Conservation (phyloP, 2,888 invertebrate genomes). For the Scaptomyza parva region DNA sequence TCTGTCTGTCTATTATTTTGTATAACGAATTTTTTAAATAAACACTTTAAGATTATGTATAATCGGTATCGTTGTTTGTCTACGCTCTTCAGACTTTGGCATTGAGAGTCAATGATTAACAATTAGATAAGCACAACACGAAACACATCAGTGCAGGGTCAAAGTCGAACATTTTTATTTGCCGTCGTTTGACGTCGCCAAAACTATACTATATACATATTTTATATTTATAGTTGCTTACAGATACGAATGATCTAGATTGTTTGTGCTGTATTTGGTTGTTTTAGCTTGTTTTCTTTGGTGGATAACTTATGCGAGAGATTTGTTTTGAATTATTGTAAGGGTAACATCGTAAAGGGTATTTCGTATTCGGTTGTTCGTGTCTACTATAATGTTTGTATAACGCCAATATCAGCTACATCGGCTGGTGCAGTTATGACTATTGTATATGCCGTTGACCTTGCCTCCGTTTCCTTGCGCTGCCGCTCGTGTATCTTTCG, state of each 20-base stretch:
- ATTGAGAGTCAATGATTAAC: constrained; percentile 2
- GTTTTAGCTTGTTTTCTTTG: background rate
- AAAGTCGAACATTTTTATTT: constrained; percentile 3
- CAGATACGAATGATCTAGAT: background rate
- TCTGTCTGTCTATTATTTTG: constrained; percentile 5
- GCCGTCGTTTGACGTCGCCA: background rate
- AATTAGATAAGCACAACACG: background rate
- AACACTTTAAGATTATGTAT: constrained; percentile 6
- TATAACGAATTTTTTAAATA: constrained; percentile 23
- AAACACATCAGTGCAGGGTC: background rate
- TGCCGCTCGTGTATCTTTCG: constrained; percentile 71
- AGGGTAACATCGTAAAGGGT: background rate
- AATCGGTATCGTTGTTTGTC: background rate
- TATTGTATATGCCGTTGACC: constrained; percentile 1
- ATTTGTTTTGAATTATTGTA: background rate
- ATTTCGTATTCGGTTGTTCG: background rate
- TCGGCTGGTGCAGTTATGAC: constrained; percentile 1
- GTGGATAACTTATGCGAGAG: background rate
- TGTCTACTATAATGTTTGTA: background rate
- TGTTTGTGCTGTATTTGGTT: background rate
- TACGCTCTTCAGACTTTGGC: background rate
- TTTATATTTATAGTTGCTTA: background rate
- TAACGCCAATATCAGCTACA: background rate
- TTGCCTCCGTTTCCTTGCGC: constrained; percentile 7
- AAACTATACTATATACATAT: background rate